phyloP scores from a whole-genome alignment of 2,797 vertebrate species.

The Gobionotothen gibberifrons region DNA sequence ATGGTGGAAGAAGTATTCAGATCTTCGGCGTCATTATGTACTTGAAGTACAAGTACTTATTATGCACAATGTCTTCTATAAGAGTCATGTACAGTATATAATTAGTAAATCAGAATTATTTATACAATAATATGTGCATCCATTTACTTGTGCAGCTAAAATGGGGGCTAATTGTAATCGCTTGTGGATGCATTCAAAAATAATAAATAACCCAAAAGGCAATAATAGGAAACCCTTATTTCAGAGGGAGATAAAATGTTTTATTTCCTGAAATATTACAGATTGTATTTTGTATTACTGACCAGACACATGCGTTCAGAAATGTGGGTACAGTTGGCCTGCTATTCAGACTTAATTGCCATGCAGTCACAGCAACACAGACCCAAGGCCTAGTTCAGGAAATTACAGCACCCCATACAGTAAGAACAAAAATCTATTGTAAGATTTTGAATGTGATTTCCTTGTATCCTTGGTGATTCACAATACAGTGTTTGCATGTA shows the following conservation, averaged over 20 bases:
- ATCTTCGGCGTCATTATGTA: neutral
- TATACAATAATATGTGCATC: neutral
- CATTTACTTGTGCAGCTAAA: constrained; percentile 1
- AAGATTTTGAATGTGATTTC: no score
- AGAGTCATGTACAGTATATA: neutral
- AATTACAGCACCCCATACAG: neutral
- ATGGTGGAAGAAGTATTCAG: neutral
- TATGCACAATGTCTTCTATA: neutral
- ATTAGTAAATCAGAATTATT: neutral
- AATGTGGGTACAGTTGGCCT: neutral
- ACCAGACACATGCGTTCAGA: constrained; percentile 1
- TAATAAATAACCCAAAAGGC: neutral
- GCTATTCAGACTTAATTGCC: neutral
- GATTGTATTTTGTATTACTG: neutral
- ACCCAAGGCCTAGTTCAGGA: neutral
- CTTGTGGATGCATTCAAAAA: neutral
- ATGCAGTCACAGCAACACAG: neutral
- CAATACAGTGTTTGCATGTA: no score
- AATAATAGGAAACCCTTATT: neutral
- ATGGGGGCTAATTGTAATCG: neutral
- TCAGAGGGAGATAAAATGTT: neutral
- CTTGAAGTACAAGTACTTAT: neutral
- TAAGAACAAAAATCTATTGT: neutral
- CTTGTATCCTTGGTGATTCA: no score
- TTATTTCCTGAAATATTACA: neutral